A percentile compares a stretch with the other conserved stretches of the same genome.
Evolutionary conservation across 2,888 invertebrate genomes (phyloP).

Genomic region (Nomada fucata): DNA sequence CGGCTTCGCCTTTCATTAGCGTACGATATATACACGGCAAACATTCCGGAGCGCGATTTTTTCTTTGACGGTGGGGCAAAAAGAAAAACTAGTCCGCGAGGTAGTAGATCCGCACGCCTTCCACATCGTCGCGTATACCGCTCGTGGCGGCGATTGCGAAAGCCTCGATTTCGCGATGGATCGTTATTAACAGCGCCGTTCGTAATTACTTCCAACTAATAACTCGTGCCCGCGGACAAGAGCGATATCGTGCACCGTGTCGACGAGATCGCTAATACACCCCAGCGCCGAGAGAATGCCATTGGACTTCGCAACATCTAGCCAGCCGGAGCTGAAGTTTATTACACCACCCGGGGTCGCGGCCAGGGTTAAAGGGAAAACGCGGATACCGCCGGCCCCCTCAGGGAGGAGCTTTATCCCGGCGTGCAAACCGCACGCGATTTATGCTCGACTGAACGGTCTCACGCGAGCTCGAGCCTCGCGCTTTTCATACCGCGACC

Average conservation of each 20-base stretch:
- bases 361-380: conserved; percentile 61
- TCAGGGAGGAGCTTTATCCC: conserved; percentile 31
- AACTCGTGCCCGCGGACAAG: conserved; percentile 43
- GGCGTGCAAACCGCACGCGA: conserved; percentile 55
- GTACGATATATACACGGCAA: background rate
- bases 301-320: conserved; percentile 53
- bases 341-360: conserved; percentile 56
- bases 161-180: conserved; percentile 28
- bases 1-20: conserved; percentile 23
- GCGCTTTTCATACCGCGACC: conserved; percentile 26
- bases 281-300: conserved; percentile 37
- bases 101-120: background rate
- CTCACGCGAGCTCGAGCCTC: conserved; percentile 40
- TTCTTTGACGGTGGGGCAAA: background rate
- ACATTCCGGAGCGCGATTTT: conserved; percentile 21
- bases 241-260: conserved; percentile 7
- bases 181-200: conserved; percentile 55
- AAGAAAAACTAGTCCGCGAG: background rate
- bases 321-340: conserved; percentile 52
- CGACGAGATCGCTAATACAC: background rate
- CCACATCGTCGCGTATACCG: background rate
- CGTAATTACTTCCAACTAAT: conserved; percentile 61
- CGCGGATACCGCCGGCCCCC: conserved; percentile 27
- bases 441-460: conserved; percentile 47
- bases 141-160: conserved; percentile 23